Base-by-base conservation (phyloP, 2,113 vertebrate species). In the Microtus ochrogaster region DNA sequence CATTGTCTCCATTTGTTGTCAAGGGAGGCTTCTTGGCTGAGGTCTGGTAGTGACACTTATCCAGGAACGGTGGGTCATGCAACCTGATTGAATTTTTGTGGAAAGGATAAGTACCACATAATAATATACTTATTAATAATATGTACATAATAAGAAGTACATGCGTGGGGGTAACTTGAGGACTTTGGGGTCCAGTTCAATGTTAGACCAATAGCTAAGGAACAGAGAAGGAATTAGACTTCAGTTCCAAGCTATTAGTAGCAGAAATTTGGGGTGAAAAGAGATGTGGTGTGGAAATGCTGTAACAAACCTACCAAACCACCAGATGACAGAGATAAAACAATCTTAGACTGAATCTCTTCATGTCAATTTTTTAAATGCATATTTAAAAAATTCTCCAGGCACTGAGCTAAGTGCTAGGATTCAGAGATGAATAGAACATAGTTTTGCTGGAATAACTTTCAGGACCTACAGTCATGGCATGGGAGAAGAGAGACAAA, bases 161-260 rank as follows among this genome's bases (percentile, higher is more conserved):
- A 70, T 41, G 16, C 55, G 28, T 93, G 21, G 72, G 88, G 49
- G 52, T 76, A 65, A 63, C n/a, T 89, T 61, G 58, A 52, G 52
- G 89, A 63, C 49, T 58, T 92, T 55, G 78, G 22, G 10, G 91
- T 78, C 81, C 72, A 85, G 30, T 83, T 97, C 70, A 93, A 58
- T 47, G 33, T 90, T 76, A 90, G 22, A 66, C 49, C 44, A 68
- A 22, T 21, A 52, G 30, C 17, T 73, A 70, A 33, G 30, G 41
- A 7, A 13, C 16, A 2, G 2, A 92, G 44, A 72, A 77, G 28
- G 44, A 73, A 49, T 70, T 73, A 86, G 68, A 95, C 36, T 82
- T 21, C 1, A 7, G 1, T 82, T 82, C 70, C 26, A 36, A 44
- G 19, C 81, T 84, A 4, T 41, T 30, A 61, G 55, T 58, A 79